Evolutionary conservation across 2,888 invertebrate genomes (phyloP), one percentile per base, ranked within the genome.

Genomic region (Macrostomum cliftonense): DNA sequence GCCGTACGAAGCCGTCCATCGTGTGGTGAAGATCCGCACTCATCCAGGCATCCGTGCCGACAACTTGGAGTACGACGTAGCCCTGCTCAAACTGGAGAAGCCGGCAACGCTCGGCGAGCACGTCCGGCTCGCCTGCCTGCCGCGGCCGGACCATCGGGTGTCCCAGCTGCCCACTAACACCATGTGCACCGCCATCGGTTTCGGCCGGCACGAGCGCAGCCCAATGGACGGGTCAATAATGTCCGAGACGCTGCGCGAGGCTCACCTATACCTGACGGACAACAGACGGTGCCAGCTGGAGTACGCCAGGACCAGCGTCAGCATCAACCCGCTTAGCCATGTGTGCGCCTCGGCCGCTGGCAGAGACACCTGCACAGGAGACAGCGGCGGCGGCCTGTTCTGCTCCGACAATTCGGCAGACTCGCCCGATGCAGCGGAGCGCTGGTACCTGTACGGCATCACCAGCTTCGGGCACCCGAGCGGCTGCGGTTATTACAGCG

Each of bases 111-210:
- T 60, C 43, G 56, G 46, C 37, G 46, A 49, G 1, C 46, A 53
- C 37, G 57, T 62, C 21, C 55, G 54, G 54, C 50, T 57, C 44
- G 53, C 58, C 4, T 62, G 62, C 47, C 53, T 62, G 19, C 59
- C 61, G 0, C 28, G 5, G 28, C 5, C 4, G 28, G 5, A 9
- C 28, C 28, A 28, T 28, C 28, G 28, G 28, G 28, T 28, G 28
- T 28, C 28, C 5, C 5, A 28, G 28, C 28, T 28, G 5, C 28
- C 28, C 28, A 28, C 28, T 9, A 28, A 28, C 28, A 28, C 28
- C 5, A 28, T 28, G 28, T 28, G 28, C 28, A 28, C 28, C 28
- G 28, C 28, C 28, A 28, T 28, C 28, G 28, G 28, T 28, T 28
- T 28, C 28, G 28, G 28, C 9, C 28, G 28, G 28, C 28, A 28